Conservation (phyloP, 2,113 vertebrate species). For the Aplodontia rufa region DNA sequence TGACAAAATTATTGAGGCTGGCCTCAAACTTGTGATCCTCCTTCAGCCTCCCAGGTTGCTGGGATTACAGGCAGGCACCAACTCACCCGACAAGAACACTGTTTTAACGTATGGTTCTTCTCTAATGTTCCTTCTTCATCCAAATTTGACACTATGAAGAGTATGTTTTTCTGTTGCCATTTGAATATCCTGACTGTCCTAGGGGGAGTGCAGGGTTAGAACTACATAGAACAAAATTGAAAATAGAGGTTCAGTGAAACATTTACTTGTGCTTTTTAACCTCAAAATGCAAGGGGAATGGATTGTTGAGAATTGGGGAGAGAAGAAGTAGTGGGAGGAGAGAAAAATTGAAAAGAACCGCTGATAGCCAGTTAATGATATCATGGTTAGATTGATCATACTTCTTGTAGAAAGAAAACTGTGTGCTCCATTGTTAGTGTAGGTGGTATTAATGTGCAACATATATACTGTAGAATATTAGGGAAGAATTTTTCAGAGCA, state of each 20-base stretch:
- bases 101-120: constrained; percentile 8
- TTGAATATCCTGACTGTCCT: not conserved
- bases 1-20: no score
- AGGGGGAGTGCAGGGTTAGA: not conserved
- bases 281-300: not conserved
- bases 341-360: not conserved
- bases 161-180: not conserved
- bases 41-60: no score
- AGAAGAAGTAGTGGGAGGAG: not conserved
- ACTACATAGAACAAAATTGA: not conserved
- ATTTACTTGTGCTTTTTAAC: not conserved
- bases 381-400: not conserved
- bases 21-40: no score
- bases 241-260: not conserved
- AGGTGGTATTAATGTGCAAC: not conserved
- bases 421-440: not conserved
- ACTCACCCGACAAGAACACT: not conserved
- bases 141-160: not conserved
- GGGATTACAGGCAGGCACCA: no score
- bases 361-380: not conserved
- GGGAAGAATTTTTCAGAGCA: constrained; percentile 24
- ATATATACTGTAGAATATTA: not conserved
- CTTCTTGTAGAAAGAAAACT: not conserved
- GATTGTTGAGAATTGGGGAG: not conserved
- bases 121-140: not conserved